Conservation (phyloP, 2,888 invertebrate species). For the Drosophila monieri region DNA sequence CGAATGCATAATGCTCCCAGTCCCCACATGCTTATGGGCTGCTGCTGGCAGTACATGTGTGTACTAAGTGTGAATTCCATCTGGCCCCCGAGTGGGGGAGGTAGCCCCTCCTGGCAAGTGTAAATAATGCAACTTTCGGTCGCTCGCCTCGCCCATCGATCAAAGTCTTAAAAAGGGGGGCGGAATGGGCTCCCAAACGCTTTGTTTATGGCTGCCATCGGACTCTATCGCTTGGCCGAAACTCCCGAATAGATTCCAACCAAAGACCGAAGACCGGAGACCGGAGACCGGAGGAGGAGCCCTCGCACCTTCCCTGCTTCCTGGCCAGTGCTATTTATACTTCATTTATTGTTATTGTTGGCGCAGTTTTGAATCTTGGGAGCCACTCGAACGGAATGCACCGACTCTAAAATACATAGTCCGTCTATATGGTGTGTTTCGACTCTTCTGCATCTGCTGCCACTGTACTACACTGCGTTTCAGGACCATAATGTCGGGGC, state of each 20-base stretch:
- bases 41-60: not conserved
- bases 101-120: constrained; percentile 26
- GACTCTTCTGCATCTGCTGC: not conserved
- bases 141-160: constrained; percentile 49
- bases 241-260: constrained; percentile 4
- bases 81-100: constrained; percentile 15
- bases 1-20: constrained; percentile 10
- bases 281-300: too few relatives aligned
- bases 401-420: not conserved
- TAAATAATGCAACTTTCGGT: constrained; percentile 44
- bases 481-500: not conserved
- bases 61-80: constrained; percentile 29
- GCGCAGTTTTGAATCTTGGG: constrained; percentile 46
- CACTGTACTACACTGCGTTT: not conserved
- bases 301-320: not conserved
- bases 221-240: constrained; percentile 11
- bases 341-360: constrained; percentile 30
- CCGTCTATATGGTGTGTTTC: not conserved
- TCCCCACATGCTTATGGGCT: constrained; percentile 26
- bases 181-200: constrained; percentile 31
- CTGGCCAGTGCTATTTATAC: not conserved
- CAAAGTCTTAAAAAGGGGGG: constrained; percentile 50
- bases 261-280: too few relatives aligned
- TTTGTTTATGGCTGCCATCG: constrained; percentile 50
- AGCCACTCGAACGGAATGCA: constrained; percentile 43